Conservation (phyloP, 2,888 invertebrate species). For the Cephus pulcher region DNA sequence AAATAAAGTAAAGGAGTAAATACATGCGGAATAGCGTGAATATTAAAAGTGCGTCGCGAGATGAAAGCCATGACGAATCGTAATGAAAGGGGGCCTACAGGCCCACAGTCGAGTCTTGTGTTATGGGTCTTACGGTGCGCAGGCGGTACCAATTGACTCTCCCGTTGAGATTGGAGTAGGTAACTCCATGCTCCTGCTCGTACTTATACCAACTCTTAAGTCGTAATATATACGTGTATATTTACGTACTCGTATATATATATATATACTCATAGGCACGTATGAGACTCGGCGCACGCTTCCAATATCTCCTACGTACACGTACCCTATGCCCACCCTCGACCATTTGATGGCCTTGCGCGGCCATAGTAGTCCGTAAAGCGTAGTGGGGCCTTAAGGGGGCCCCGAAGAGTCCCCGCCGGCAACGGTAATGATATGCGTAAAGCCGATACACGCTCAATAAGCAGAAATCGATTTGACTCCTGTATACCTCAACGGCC, state of each 20-base stretch:
- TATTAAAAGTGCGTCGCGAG: conserved; percentile 38
- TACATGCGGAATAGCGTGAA: background rate
- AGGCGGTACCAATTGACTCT: conserved; percentile 49
- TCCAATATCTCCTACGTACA: background rate
- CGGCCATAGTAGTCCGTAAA: background rate
- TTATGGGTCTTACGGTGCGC: conserved; percentile 35
- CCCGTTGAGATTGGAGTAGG: conserved; percentile 36
- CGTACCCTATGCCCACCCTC: background rate
- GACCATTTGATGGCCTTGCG: background rate
- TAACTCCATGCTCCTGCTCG: conserved; percentile 12
- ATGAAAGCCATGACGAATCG: conserved; percentile 58
- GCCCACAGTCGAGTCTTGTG: conserved; percentile 41
- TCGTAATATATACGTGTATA: background rate
- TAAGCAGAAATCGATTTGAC: conserved; percentile 35
- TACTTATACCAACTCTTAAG: background rate
- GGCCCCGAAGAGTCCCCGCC: background rate
- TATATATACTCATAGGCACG: background rate
- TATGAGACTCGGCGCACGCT: background rate
- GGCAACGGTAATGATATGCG: conserved; percentile 14
- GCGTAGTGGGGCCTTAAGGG: background rate
- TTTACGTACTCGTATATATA: too few relatives aligned
- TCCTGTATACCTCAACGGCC: conserved; percentile 11
- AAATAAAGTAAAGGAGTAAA: background rate
- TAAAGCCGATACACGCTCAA: conserved; percentile 24
- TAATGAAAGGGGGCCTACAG: conserved; percentile 50